These are phyloP conservation scores for Rousettus madagascariensis DNA, from an alignment of 2,797 vertebrate species.

Conservation along the genomic window DNA sequence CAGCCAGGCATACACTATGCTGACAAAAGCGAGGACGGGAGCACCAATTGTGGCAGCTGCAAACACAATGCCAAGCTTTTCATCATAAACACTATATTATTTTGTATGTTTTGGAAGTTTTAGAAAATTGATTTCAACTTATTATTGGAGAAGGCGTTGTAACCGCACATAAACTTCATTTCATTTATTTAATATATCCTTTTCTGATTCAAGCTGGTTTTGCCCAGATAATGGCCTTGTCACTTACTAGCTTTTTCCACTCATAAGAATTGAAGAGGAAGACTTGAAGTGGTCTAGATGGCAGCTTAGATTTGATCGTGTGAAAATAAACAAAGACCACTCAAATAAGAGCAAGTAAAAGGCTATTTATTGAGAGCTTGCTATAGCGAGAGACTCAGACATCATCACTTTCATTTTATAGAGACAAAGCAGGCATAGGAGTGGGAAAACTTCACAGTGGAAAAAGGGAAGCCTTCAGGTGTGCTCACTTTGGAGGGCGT, in stretches of 20 bases:
- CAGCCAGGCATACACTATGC: neutral
- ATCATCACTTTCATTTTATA: neutral
- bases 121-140: neutral
- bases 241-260: too few species aligned
- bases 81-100: neutral
- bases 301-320: neutral
- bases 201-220: too few species aligned
- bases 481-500: neutral
- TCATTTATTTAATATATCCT: too few species aligned
- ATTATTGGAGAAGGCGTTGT: neutral
- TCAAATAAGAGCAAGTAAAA: neutral
- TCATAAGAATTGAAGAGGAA: neutral
- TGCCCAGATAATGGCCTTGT: too few species aligned
- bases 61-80: neutral
- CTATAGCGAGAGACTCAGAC: neutral
- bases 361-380: neutral
- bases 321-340: neutral
- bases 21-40: neutral
- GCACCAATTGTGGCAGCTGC: neutral
- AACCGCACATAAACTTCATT: too few species aligned
- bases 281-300: neutral
- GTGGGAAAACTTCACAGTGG: neutral
- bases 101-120: neutral
- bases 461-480: neutral
- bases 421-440: neutral